Base-by-base conservation (phyloP, 2,113 vertebrate genomes). In the Emydocephalus ijimae region DNA sequence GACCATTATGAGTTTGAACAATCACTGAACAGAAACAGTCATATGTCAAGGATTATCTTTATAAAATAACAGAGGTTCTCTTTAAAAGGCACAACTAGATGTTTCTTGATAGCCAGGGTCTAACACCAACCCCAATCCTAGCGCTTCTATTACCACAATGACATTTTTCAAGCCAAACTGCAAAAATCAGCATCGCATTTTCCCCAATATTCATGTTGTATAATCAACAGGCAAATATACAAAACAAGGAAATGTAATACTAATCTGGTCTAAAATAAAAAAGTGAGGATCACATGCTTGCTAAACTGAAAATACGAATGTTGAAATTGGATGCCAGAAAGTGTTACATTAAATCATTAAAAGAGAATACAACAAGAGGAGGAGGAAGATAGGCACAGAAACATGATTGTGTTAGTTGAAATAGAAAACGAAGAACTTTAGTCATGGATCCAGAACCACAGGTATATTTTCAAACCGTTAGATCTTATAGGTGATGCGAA, bases 401-500 rank as follows among this genome's bases (percentile, higher is more conserved):
- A 26, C 26, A 12, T n/a, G 21, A 59, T 12, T 12, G 24, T n/a
- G 18, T 21, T 50, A n/a, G 39, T 4, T 57, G 39, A 61, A 61
- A 59, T 3, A 52, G 18, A 43, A 54, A n/a, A 48, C 1, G 20
- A 12, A 91, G 21, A 56, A 43, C 23, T 5, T 43, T 18, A n/a
- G 59, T 10, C 43, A 34, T 29, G 3, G 61, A 52, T 20, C 54
- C 23, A 21, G 48, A 43, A 29, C 4, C 14, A 10, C 50, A n/a
- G 88, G 81, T 29, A 45, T 43, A 55, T 43, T n/a, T 92, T 64
- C 10, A 34, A 6, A 87, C 12, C 23, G 0, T 26, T 0, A 0
- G 54, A 1, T 7, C 23, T 92, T 8, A 43, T n/a, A n/a, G 3
- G 2, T 39, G 23, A 89, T 7, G 85, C 14, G 21, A 93, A 23